Evolutionary conservation across 2,797 vertebrate species (phyloP), one percentile per base, ranked within the genome.

Genomic region (Lepus oiostolus): DNA sequence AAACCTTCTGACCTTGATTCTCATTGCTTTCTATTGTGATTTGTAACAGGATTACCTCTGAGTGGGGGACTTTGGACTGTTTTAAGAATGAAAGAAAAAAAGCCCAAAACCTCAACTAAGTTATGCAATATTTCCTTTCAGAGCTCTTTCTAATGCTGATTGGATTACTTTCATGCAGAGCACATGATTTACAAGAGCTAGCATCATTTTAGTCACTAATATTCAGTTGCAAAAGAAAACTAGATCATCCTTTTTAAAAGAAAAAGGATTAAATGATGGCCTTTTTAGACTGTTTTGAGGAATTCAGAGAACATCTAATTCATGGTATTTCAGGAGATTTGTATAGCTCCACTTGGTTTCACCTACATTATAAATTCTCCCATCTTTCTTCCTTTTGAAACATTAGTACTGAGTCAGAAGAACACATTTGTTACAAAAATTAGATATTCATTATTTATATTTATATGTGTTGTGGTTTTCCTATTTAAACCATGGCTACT

Each of bases 401-500:
- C 62, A 26, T 90, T 72, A 76, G 30, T 30, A 22, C 22, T 62
- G 26, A 74, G 16, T 91, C 94, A 30, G 10, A 82, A 58, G 30
- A 95, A 72, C 26, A 60, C 7, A 63, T 52, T 80, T 58, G 16
- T 58, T 95, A 52, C 90, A 88, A 83, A 95, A 85, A 79, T 82
- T 50, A 60, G 22, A 52, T 62, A 82, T 4, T 82, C 71, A 81
- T 7, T 94, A 26, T 72, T 79, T 91, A 13, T 93, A 60, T 10
- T 82, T 68, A 63, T 11, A 13, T 52, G 2, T 47, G 54, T 68
- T 90, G 26, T 90, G n/a, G 12, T 60, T 87, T 52, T 84, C 16
- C 21, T 79, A 2, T 72, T 93, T 90, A 70, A 93, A 70, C 74
- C n/a, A n/a, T 92, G 63, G 65, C 26, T 75, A 5, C 62, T 76